phyloP scores from a whole-genome alignment of 2,797 vertebrate genomes.

The Sorex maritimensis region DNA sequence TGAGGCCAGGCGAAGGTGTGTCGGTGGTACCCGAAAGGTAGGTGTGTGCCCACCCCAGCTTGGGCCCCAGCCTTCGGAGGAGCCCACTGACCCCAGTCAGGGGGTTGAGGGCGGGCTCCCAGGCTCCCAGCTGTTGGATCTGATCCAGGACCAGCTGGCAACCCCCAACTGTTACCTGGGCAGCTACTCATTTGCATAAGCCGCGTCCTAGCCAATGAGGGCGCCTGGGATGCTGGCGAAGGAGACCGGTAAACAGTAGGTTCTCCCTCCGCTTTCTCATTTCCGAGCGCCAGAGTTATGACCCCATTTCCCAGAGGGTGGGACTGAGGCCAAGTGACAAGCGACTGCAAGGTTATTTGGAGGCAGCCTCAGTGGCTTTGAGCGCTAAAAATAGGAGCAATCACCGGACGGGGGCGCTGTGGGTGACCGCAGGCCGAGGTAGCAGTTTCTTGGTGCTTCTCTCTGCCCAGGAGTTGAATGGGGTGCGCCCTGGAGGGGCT shows the following conservation, averaged over 20 bases:
- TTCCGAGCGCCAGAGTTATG: no score
- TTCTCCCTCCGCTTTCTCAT: no score
- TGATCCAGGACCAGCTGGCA: no score
- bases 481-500: background rate
- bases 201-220: background rate
- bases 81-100: no score
- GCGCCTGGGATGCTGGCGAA: background rate
- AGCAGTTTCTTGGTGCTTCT: fast-evolving
- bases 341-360: no score
- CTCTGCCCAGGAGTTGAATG: slow-evolving; percentile 66
- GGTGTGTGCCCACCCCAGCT: background rate
- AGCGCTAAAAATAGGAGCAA: background rate
- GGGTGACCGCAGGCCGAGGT: background rate
- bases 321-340: background rate
- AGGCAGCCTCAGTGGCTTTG: background rate
- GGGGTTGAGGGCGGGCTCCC: background rate
- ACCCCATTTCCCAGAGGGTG: background rate
- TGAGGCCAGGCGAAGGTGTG: background rate
- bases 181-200: background rate
- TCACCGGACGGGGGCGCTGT: background rate
- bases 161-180: no score
- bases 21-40: background rate
- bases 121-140: fast-evolving
- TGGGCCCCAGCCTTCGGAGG: background rate
- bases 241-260: background rate